phyloP scores from a whole-genome alignment of 2,888 invertebrate genomes.

The Agriopis marginaria region DNA sequence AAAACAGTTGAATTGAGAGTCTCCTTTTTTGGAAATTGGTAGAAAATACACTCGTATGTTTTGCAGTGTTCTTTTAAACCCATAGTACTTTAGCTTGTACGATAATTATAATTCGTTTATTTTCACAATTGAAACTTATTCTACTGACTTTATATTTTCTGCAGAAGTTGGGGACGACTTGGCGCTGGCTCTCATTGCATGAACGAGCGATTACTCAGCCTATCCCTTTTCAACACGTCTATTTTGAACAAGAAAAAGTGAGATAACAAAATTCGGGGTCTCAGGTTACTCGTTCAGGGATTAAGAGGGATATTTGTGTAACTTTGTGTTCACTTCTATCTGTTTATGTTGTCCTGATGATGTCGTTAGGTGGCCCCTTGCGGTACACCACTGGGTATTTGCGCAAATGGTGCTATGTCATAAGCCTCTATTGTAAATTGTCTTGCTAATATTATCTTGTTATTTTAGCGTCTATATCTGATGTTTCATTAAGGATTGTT shows the following conservation, averaged over 20 bases:
- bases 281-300: conserved; percentile 41
- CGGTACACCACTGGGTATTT: conserved; percentile 33
- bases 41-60: too few relatives aligned
- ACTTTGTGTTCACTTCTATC: conserved; percentile 42
- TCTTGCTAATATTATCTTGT: background rate
- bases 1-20: too few relatives aligned
- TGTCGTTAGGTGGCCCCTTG: conserved; percentile 39
- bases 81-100: too few relatives aligned
- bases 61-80: too few relatives aligned
- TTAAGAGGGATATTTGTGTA: conserved; percentile 49
- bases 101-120: background rate
- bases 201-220: conserved; percentile 33
- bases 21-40: too few relatives aligned
- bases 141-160: conserved; percentile 21
- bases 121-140: background rate
- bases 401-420: conserved; percentile 18
- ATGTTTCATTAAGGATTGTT: background rate
- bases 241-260: conserved; percentile 28
- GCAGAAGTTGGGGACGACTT: conserved; percentile 34
- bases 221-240: conserved; percentile 34
- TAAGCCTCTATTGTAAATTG: conserved; percentile 17
- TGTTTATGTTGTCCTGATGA: conserved; percentile 48
- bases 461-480: background rate
- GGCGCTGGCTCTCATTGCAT: conserved; percentile 33
- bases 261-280: conserved; percentile 28